Percentiles rank a stretch among this genome's conserved stretches.
phyloP scores from a whole-genome alignment of 2,797 vertebrate species.

The Acanthopagrus latus region DNA sequence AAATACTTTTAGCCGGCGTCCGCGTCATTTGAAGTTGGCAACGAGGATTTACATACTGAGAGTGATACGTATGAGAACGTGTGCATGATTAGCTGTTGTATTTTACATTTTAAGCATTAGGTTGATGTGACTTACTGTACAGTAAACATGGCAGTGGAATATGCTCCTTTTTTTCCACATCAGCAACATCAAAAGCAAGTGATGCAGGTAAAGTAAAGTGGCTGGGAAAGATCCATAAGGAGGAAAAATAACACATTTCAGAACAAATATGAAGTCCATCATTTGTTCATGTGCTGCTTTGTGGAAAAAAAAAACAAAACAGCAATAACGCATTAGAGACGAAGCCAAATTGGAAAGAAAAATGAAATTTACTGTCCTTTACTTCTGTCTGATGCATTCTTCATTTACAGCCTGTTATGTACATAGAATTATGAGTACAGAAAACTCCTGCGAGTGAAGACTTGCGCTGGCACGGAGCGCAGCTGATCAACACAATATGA shows the following conservation, averaged over 20 bases:
- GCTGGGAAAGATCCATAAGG: not conserved
- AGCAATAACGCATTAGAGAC: slow-evolving; percentile 15
- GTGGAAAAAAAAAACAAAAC: slow-evolving; percentile 11
- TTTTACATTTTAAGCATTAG: slow-evolving; percentile 53
- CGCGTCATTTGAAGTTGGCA: slow-evolving; percentile 90
- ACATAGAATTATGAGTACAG: not conserved
- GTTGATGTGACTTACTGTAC: slow-evolving; percentile 32
- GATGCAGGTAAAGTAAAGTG: slow-evolving; percentile 10
- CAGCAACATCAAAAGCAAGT: slow-evolving; percentile 28
- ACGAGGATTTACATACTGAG: slow-evolving; percentile 88
- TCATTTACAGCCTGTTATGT: slow-evolving; percentile 6
- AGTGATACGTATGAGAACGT: slow-evolving; percentile 65
- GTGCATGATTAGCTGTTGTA: slow-evolving; percentile 53
- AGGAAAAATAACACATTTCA: slow-evolving; percentile 1
- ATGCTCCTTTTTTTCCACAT: slow-evolving; percentile 3
- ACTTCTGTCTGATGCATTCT: slow-evolving; percentile 1
- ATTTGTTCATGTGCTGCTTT: slow-evolving; percentile 24
- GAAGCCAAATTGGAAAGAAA: slow-evolving; percentile 8
- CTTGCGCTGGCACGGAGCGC: not conserved
- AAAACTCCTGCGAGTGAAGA: not conserved
- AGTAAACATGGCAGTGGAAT: slow-evolving; percentile 16
- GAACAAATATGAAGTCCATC: not conserved
- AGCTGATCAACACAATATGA: slow-evolving; percentile 16
- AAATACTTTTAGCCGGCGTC: slow-evolving; percentile 89
- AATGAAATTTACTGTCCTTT: not conserved